phyloP scores from a whole-genome alignment of 35 echinoderm and acorn worm species.

The Hemicentrotus pulcherrimus region DNA sequence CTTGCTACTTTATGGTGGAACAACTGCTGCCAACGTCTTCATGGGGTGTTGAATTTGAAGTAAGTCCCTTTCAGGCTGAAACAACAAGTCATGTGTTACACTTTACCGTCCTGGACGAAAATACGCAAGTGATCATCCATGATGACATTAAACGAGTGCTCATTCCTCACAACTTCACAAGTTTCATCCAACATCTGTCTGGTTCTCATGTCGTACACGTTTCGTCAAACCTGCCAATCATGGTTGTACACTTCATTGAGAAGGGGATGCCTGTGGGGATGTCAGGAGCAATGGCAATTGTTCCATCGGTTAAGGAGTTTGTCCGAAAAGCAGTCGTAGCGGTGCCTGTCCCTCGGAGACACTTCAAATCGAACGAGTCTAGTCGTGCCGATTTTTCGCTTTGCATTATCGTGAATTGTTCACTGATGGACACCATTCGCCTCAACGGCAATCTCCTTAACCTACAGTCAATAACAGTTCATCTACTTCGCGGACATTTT shows the following conservation, averaged over 20 bases:
- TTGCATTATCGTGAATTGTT: neutral
- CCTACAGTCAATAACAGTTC: neutral
- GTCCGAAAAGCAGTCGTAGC: neutral
- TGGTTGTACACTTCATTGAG: neutral
- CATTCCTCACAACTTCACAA: neutral
- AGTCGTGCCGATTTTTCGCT: neutral
- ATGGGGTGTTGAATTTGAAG: neutral
- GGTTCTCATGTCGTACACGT: neutral
- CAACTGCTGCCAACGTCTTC: neutral
- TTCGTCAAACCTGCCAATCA: neutral
- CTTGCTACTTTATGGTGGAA: conserved; percentile 1
- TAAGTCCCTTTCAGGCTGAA: neutral
- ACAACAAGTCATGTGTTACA: neutral
- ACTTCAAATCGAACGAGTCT: too few species aligned
- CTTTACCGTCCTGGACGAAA: neutral
- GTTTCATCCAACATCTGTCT: neutral
- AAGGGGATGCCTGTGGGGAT: neutral
- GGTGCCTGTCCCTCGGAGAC: neutral
- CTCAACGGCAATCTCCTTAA: neutral
- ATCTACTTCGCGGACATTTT: neutral
- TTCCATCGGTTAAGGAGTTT: neutral
- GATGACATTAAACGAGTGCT: neutral
- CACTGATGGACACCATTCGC: neutral
- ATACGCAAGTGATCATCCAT: neutral
- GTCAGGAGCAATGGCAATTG: neutral